Conservation (phyloP, 2,113 vertebrate genomes). For the Anolis sagrei region DNA sequence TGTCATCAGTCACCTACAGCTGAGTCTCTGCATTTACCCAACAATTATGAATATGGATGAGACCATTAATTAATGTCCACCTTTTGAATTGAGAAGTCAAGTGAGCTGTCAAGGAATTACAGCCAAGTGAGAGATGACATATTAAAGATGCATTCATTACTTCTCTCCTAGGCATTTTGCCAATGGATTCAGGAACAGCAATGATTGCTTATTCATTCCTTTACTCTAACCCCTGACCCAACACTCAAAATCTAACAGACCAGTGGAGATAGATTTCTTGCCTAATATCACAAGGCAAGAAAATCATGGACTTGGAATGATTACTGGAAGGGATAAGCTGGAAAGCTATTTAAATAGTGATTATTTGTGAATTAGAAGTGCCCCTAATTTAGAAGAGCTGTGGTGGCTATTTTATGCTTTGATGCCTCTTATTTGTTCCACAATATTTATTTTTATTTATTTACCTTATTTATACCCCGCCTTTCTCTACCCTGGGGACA, state of each 20-base stretch:
- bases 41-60: slow-evolving; percentile 28
- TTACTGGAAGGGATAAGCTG: slow-evolving; percentile 34
- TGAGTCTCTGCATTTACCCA: slow-evolving; percentile 32
- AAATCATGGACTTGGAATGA: neutral
- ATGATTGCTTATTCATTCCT: slow-evolving; percentile 19
- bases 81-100: slow-evolving; percentile 38
- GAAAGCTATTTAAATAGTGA: neutral
- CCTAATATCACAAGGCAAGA: slow-evolving; percentile 17
- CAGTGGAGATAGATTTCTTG: slow-evolving; percentile 19
- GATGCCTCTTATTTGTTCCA: neutral
- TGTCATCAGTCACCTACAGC: neutral
- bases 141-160: slow-evolving; percentile 24
- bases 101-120: slow-evolving; percentile 26
- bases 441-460: too few species aligned
- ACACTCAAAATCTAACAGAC: neutral
- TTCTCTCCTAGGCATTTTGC: slow-evolving; percentile 37
- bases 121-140: slow-evolving; percentile 29
- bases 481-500: too few species aligned
- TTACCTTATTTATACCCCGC: too few species aligned
- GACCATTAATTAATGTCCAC: slow-evolving; percentile 37
- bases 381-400: too few species aligned
- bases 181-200: slow-evolving; percentile 30
- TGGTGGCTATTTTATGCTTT: too few species aligned
- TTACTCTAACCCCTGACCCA: neutral
- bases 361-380: slow-evolving; percentile 14